Conservation (phyloP, 2,113 vertebrate species). For the Morone saxatilis region DNA sequence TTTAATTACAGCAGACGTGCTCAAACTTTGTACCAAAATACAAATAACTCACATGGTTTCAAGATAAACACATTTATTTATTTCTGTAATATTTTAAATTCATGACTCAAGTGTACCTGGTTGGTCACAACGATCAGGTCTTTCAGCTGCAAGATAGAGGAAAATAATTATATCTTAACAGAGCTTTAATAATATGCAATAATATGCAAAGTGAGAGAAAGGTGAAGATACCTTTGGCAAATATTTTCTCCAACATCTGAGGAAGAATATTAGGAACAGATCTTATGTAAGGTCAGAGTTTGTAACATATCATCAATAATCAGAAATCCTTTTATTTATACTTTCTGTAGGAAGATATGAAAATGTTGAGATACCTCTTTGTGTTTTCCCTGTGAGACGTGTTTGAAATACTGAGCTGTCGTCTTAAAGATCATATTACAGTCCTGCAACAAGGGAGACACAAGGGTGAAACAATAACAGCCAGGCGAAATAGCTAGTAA, state of each 20-base stretch:
- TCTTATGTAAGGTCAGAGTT: neutral
- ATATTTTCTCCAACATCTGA: constrained; percentile 30
- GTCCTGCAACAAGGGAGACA: constrained; percentile 33
- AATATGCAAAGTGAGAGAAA: neutral
- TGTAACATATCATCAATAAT: neutral
- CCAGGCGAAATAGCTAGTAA: neutral
- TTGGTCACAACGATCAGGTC: neutral
- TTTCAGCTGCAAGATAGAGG: neutral
- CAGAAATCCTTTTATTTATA: neutral
- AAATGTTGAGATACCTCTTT: constrained; percentile 8
- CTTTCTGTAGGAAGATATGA: neutral
- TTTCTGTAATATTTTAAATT: neutral
- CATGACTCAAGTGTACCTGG: constrained; percentile 4
- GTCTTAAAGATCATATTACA: neutral
- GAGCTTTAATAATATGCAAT: neutral
- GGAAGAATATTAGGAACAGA: neutral
- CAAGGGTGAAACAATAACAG: neutral
- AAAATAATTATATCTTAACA: neutral
- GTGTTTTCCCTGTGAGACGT: neutral
- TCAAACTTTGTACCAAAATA: neutral
- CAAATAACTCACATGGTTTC: constrained; percentile 25
- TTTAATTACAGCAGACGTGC: too few species aligned
- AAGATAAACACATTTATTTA: neutral
- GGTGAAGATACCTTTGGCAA: constrained; percentile 13
- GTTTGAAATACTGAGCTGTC: rapidly evolving